Base-by-base conservation (phyloP, 2,113 vertebrate genomes). In the Galbula dea region DNA sequence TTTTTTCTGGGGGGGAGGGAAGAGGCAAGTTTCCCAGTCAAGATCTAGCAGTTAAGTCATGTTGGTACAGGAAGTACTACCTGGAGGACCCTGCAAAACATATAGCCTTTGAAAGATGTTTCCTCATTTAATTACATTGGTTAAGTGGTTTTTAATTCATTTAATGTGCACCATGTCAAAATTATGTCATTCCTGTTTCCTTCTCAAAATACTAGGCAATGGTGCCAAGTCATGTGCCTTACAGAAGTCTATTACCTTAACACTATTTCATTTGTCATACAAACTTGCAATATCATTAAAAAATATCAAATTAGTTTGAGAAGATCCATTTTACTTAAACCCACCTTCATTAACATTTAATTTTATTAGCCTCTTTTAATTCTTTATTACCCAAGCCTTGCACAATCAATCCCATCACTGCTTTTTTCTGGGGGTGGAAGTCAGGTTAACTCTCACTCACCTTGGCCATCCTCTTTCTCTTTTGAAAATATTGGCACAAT, bases 331-430 rank as follows among this genome's bases (percentile, higher is more conserved):
- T 89, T 91, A 93, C 74, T 94, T 92, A 96, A 95, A 89, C 58
- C 20, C 61, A 92, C 81, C 57, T 84, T 94, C 62, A 95, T 95
- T 94, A 89, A 49, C 84, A 85, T 92, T 95, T 96, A 84, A 96
- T 95, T 95, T 94, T 94, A 94, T 95, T 91, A 92, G 61, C 58
- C 72, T 26, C 78, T 82, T 95, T 59, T 79, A 68, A 94, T 95
- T 95, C 93, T 92, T 94, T 92, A 91, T 95, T 82, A 66, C 89
- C 92, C 36, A 68, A 83, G 23, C 14, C 46, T 82, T 67, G 36
- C 37, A 71, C 81, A 81, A 84, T 92, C 61, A 91, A 49, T 83
- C 66, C 78, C 19, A 49, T 57, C 54, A 16, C 24, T 37, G n/a
- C 32, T 67, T 66, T 74, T 80, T 85, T 86, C 48, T 2, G 5